Conservation (phyloP, 2,113 vertebrate genomes). For the Pogonocichla stellata region DNA sequence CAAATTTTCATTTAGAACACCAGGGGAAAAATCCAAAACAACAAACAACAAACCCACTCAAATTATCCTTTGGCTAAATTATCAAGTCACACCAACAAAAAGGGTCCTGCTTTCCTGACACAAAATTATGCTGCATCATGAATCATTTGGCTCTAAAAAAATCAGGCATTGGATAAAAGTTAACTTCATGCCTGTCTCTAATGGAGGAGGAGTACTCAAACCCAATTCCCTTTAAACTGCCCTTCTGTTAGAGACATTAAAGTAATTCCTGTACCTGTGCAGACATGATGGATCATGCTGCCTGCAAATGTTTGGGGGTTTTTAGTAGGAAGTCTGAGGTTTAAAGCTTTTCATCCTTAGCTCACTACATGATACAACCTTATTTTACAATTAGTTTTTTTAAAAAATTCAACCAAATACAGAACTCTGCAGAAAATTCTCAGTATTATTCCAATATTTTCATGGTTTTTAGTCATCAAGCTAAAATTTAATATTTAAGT, state of each 20-base stretch:
- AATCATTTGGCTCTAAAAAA: constrained; percentile 54
- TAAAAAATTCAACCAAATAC: background rate
- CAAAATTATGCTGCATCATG: constrained; percentile 26
- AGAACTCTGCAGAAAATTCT: constrained; percentile 22
- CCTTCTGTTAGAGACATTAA: constrained; percentile 28
- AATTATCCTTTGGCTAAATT: constrained; percentile 5
- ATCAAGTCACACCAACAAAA: constrained; percentile 6
- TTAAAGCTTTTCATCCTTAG: background rate
- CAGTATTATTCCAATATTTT: constrained; percentile 29
- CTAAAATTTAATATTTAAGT: constrained; percentile 41
- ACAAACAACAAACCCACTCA: background rate
- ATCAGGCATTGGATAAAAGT: constrained; percentile 50
- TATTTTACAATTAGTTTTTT: background rate
- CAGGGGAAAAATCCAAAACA: background rate
- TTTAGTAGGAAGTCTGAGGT: background rate
- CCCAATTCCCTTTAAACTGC: constrained; percentile 41
- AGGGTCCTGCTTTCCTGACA: background rate
- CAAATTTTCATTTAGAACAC: background rate
- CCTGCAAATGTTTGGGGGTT: background rate
- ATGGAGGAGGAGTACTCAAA: constrained; percentile 42
- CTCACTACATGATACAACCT: background rate
- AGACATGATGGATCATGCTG: background rate
- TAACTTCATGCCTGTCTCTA: constrained; percentile 32
- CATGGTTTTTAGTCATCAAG: constrained; percentile 1
- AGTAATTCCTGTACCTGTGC: background rate